phyloP scores from a whole-genome alignment of 2,888 invertebrate genomes.

The Tridacna gigas region DNA sequence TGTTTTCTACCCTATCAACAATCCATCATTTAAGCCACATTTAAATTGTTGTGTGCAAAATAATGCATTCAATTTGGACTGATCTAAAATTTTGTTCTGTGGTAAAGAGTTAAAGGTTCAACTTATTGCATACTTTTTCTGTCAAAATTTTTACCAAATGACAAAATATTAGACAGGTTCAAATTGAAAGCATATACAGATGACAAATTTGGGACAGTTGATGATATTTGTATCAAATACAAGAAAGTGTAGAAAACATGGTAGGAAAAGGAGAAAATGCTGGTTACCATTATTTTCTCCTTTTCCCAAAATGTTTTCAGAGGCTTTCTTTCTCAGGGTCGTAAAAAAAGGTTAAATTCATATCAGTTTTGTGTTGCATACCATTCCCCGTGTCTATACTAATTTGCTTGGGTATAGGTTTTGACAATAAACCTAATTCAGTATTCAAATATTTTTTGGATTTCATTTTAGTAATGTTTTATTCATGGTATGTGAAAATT shows the following conservation, averaged over 20 bases:
- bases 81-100: neutral
- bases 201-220: neutral
- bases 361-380: too few species aligned
- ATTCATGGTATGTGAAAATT: constrained; percentile 22
- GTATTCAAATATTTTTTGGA: neutral
- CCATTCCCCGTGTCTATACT: too few species aligned
- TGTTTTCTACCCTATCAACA: neutral
- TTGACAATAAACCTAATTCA: neutral
- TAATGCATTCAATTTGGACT: neutral
- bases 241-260: neutral
- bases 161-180: neutral
- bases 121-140: neutral
- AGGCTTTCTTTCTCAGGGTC: neutral
- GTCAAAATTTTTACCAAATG: neutral
- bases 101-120: neutral
- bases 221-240: neutral
- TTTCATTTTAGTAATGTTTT: neutral
- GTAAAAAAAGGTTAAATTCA: too few species aligned
- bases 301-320: neutral
- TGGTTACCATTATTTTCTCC: neutral
- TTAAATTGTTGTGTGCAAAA: too few species aligned
- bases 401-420: too few species aligned
- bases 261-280: constrained; percentile 2
- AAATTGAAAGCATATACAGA: neutral
- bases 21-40: too few species aligned